Evolutionary conservation across 2,888 invertebrate genomes (phyloP), one percentile per base, ranked within the genome.

Genomic region (Stenichneumon culpator): DNA sequence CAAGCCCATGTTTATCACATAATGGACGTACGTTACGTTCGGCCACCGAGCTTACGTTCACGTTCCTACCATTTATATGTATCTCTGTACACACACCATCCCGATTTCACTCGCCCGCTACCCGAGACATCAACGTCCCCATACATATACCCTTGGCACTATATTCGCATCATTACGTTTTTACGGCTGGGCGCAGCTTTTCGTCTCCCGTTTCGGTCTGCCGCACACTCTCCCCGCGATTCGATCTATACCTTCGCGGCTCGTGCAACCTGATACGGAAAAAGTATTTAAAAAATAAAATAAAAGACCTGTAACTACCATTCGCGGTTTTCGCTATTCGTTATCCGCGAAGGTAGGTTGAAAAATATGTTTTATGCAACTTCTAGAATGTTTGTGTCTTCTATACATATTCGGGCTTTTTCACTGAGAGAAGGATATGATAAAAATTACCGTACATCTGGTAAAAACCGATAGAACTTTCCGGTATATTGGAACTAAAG

Each of bases 11-110:
- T 89, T 89, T 90, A 89, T 90, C 88, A 87, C 87, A 79, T 89
- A 91, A 90, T 90, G 89, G 88, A 89, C 88, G 87, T 89, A 88
- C 86, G 80, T 86, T 86, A 87, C 83, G 78, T 87, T 79, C 85
- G 81, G 83, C 77, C 85, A 83, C 75, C 75, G 83, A 83, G 85
- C 79, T 87, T 82, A 83, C 79, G 54, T 83, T 83, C 82, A 44
- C 77, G 77, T 77, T 80, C 68, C 52, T 50, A 22, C 74, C 65
- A 75, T 75, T 65, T 79, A 79, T 79, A 60, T 69, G 25, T 79
- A 65, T 78, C 63, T 63, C 28, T 63, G 14, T 32, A 63, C 63
- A 16, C 63, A 75, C 70, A 52, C 36, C 7, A 28, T 32, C n/a
- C 52, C n/a, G 22, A 44, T 77, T 77, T 77, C 54, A 54, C 67